Base-by-base conservation (phyloP, 2,888 invertebrate genomes). In the Endotricha flammealis region DNA sequence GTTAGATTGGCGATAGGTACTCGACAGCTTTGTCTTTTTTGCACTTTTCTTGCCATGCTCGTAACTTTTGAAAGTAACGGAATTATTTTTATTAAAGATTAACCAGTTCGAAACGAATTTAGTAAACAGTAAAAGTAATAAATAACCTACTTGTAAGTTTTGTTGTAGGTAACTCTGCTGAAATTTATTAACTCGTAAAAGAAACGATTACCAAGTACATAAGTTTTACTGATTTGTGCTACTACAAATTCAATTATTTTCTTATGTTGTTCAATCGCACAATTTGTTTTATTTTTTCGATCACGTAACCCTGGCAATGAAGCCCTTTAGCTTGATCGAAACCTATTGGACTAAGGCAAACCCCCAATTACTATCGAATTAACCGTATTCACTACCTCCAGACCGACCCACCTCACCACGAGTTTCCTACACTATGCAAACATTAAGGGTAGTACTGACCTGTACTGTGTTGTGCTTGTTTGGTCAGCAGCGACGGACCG, bases 401-500 rank as follows among this genome's bases (percentile, higher is more conserved):
- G 51, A 52, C 50, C 53, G 60, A 53, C 58, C 63, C 52, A 47
- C 50, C 50, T 53, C 58, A 64, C 67, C 63, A 64, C 51, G 54
- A 60, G 53, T 59, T 58, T 48, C 57, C 60, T 64, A 64, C 55
- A 63, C 50, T 62, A 64, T 73, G 64, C 71, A 63, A 77, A 71
- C 62, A 68, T 74, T 70, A 73, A 69, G 79, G 78, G 77, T 73
- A 74, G 75, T 77, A 86, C 81, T 85, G 83, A 85, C 75, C 63
- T 78, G 81, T 78, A 78, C 81, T 75, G 68, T 82, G 77, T 83
- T 83, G 72, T 81, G 81, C 83, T 86, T 85, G 81, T 83, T 82
- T 82, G 85, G 82, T 82, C 85, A 82, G 85, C 85, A 82, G 85
- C 85, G 68, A 81, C 83, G 85, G 85, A 82, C 79, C 83, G 83